These are phyloP conservation scores for Drosophila anomalata DNA, from an alignment of 2,888 invertebrate species.

Conservation along the genomic window DNA sequence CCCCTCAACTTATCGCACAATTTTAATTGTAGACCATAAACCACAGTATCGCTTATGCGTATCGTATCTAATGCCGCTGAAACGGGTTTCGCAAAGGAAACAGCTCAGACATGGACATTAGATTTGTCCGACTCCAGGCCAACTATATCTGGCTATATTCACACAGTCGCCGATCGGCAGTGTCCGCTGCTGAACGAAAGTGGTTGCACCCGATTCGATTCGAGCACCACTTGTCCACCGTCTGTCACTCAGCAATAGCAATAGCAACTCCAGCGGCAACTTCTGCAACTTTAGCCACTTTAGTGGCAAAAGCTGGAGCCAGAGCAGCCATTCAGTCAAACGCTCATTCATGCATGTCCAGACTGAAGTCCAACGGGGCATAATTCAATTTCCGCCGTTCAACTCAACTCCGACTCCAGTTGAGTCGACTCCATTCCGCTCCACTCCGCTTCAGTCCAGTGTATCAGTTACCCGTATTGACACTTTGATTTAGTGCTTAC, in stretches of 20 bases:
- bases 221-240: constrained; percentile 61
- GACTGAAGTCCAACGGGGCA: constrained; percentile 55
- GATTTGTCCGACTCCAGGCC: constrained; percentile 72
- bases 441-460: constrained; percentile 43
- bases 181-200: constrained; percentile 54
- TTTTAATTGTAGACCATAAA: constrained; percentile 77
- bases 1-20: constrained; percentile 44
- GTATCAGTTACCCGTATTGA: constrained; percentile 77
- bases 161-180: constrained; percentile 60
- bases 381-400: constrained; percentile 74
- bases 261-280: neutral
- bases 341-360: constrained; percentile 75
- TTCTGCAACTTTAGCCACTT: neutral
- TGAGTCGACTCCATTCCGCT: constrained; percentile 2
- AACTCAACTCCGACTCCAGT: constrained; percentile 16
- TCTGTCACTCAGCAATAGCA: constrained; percentile 61
- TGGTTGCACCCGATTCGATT: constrained; percentile 69
- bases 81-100: constrained; percentile 76
- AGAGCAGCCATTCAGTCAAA: constrained; percentile 53
- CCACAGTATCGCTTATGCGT: constrained; percentile 63
- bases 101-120: constrained; percentile 68
- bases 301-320: constrained; percentile 1
- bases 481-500: constrained; percentile 79
- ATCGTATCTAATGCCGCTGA: constrained; percentile 71
- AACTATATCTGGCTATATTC: constrained; percentile 51